Percentiles rank a stretch among this genome's conserved stretches.
Conservation (phyloP, 2,797 vertebrate genomes). For the Lophius americanus region DNA sequence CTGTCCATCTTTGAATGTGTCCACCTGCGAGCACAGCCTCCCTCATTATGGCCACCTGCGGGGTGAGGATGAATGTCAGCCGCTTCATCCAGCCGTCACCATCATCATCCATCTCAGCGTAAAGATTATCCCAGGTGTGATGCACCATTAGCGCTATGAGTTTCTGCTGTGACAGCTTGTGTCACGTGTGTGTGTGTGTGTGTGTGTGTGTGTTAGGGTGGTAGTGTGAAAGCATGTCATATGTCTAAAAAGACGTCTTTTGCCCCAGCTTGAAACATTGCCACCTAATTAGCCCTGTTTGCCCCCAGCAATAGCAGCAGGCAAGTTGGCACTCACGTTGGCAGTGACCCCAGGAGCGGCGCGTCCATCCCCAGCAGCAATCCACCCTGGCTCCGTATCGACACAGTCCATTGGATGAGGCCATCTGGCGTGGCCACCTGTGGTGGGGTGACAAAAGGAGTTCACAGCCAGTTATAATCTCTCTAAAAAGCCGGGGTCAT, state of each 20-base stretch:
- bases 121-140: slow-evolving; percentile 51
- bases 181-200: slow-evolving; percentile 18
- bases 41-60: slow-evolving; percentile 42
- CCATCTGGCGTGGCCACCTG: slow-evolving; percentile 95
- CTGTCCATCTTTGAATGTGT: slow-evolving; percentile 34
- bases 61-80: slow-evolving; percentile 48
- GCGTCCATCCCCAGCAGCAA: slow-evolving; percentile 99
- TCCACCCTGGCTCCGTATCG: slow-evolving; percentile 91
- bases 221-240: slow-evolving; percentile 8
- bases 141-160: slow-evolving; percentile 38
- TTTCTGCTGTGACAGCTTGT: slow-evolving; percentile 23
- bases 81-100: slow-evolving; percentile 27
- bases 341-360: slow-evolving; percentile 93
- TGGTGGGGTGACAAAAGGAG: slow-evolving; percentile 65
- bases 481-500: slow-evolving; percentile 38
- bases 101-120: slow-evolving; percentile 56
- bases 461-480: slow-evolving; percentile 56
- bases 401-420: slow-evolving; percentile 89
- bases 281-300: slow-evolving; percentile 65
- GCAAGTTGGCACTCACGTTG: slow-evolving; percentile 90
- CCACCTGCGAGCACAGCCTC: slow-evolving; percentile 39
- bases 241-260: slow-evolving; percentile 49
- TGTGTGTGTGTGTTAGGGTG: slow-evolving; percentile 9
- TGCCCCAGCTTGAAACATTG: slow-evolving; percentile 62
- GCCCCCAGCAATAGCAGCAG: slow-evolving; percentile 62